Evolutionary conservation across 2,888 invertebrate species (phyloP).

Genomic region (Amblyteles armatorius): DNA sequence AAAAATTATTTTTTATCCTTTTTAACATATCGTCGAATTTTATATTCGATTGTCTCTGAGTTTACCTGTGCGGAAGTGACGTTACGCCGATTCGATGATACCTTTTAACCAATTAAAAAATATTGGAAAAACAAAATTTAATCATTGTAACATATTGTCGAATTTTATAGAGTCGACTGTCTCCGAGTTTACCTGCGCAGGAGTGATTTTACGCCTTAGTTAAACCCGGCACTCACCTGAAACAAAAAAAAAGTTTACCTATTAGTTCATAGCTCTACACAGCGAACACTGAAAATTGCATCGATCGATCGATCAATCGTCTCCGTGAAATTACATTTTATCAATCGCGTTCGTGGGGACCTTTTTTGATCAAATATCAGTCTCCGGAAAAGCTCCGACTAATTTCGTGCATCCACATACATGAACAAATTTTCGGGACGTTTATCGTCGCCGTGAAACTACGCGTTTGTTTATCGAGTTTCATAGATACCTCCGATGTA

Average conservation of each 20-base stretch:
- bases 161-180: background rate
- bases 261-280: background rate
- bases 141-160: background rate
- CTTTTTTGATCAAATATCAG: no score
- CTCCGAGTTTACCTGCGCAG: background rate
- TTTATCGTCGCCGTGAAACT: background rate
- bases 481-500: background rate
- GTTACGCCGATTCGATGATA: background rate
- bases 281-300: background rate
- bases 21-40: background rate
- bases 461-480: background rate
- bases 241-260: constrained; percentile 23
- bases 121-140: background rate
- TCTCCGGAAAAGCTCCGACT: background rate
- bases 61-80: background rate
- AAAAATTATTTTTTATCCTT: background rate
- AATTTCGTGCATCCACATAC: background rate
- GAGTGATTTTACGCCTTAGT: background rate
- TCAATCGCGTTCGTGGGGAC: no score
- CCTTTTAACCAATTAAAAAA: background rate
- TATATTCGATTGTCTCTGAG: background rate
- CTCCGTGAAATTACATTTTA: no score
- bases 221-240: constrained; percentile 39
- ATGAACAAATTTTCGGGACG: background rate
- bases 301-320: no score